Percentiles rank a stretch among this genome's conserved stretches.
Evolutionary conservation across 1,140 invertebrate species (phyloP).

Genomic region (Bombus confusus): DNA sequence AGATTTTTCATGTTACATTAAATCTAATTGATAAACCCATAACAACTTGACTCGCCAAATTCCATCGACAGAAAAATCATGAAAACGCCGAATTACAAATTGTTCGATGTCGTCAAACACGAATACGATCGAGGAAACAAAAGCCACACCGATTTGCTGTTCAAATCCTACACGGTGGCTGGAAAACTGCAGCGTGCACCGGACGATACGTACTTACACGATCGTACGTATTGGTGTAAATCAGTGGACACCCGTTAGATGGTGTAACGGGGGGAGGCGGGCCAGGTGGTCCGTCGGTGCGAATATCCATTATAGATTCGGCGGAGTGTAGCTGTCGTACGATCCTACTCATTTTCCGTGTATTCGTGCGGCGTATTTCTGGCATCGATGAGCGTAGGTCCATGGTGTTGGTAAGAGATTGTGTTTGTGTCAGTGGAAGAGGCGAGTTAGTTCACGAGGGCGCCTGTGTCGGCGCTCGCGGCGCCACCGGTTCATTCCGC

Average conservation of each 20-base stretch:
- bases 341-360: conserved; percentile 61
- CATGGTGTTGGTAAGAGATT: neutral
- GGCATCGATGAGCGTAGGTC: conserved; percentile 30
- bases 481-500: conserved; percentile 76
- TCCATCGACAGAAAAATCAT: neutral
- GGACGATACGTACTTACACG: neutral
- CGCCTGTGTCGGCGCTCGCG: conserved; percentile 65
- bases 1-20: neutral
- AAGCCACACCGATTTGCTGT: neutral
- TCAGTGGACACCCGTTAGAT: conserved; percentile 69
- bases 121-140: neutral
- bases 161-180: neutral
- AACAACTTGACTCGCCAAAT: neutral
- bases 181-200: neutral
- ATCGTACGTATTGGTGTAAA: conserved; percentile 17
- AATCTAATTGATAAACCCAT: neutral
- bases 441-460: conserved; percentile 59
- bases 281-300: conserved; percentile 77
- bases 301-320: conserved; percentile 76
- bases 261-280: conserved; percentile 52
- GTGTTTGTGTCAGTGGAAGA: neutral
- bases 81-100: neutral
- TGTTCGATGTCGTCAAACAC: neutral
- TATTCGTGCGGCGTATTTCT: conserved; percentile 46
- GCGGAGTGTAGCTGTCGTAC: conserved; percentile 69